Evolutionary conservation across 2,797 vertebrate genomes (phyloP).

Genomic region (Paramormyrops hopkinsi): DNA sequence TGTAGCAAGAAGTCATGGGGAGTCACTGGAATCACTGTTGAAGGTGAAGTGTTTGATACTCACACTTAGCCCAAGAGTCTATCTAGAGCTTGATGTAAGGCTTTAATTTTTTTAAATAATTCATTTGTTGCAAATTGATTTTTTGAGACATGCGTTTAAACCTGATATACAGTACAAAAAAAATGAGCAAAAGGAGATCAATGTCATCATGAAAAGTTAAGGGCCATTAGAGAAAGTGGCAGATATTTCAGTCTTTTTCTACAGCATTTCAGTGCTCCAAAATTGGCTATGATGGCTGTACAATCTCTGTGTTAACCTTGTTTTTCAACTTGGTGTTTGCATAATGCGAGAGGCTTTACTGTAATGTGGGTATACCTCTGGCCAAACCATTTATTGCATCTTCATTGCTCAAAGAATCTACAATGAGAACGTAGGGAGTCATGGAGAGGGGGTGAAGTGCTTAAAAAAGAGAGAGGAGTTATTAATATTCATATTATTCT

Average conservation of each 20-base stretch:
- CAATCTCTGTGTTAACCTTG: neutral
- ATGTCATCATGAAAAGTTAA: neutral
- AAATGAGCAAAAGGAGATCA: neutral
- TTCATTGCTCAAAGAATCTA: constrained; percentile 19
- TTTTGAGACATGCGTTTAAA: constrained; percentile 4
- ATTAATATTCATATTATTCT: constrained; percentile 57
- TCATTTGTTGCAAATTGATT: neutral
- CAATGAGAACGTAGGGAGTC: constrained; percentile 33
- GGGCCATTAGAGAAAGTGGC: neutral
- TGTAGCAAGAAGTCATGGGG: neutral
- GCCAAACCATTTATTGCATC: neutral
- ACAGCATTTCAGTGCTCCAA: neutral
- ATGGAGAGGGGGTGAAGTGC: constrained; percentile 22
- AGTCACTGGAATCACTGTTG: neutral
- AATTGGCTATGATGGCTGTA: neutral
- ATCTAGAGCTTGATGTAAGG: neutral
- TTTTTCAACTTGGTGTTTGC: neutral
- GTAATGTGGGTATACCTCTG: neutral
- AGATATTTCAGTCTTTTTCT: neutral
- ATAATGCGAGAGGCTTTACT: neutral
- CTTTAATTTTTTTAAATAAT: constrained; percentile 1
- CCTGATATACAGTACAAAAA: neutral
- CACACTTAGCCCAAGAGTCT: neutral
- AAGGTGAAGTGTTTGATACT: neutral
- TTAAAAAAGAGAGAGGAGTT: constrained; percentile 42